A percentile compares a stretch with the other conserved stretches of the same genome.
These are phyloP conservation scores for Samia ricini DNA, from an alignment of 1,140 invertebrate genomes.

Conservation along the genomic window DNA sequence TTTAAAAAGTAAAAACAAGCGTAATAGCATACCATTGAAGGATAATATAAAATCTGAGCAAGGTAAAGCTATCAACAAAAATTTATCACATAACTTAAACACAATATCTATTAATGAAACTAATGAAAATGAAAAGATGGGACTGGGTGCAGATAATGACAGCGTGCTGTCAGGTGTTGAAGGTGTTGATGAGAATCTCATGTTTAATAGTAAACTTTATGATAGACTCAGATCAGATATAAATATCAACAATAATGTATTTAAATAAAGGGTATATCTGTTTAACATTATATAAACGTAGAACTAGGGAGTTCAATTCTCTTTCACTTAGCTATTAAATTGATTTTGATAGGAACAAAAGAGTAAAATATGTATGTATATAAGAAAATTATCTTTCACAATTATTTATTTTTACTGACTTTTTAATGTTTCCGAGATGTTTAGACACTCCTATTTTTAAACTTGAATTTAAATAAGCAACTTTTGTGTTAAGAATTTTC, in stretches of 20 bases:
- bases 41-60: not conserved
- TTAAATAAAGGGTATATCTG: too few relatives aligned
- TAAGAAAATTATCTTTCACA: too few relatives aligned
- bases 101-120: not conserved
- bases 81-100: slow-evolving; percentile 12
- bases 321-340: too few relatives aligned
- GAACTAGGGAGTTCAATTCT: too few relatives aligned
- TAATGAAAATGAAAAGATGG: slow-evolving; percentile 32
- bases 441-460: not conserved
- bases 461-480: not conserved
- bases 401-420: too few relatives aligned
- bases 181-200: slow-evolving; percentile 59
- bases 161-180: slow-evolving; percentile 50
- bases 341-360: too few relatives aligned
- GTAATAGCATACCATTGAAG: not conserved
- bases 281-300: too few relatives aligned
- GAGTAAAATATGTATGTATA: too few relatives aligned
- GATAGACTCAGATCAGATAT: slow-evolving; percentile 34
- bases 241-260: slow-evolving; percentile 15
- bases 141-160: slow-evolving; percentile 58
- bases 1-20: slow-evolving; percentile 19
- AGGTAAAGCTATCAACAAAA: not conserved
- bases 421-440: not conserved
- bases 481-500: not conserved
- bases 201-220: slow-evolving; percentile 43